A percentile compares a stretch with the other conserved stretches of the same genome.
Conservation (phyloP, 1,140 invertebrate genomes). For the Hormaphis cornu region DNA sequence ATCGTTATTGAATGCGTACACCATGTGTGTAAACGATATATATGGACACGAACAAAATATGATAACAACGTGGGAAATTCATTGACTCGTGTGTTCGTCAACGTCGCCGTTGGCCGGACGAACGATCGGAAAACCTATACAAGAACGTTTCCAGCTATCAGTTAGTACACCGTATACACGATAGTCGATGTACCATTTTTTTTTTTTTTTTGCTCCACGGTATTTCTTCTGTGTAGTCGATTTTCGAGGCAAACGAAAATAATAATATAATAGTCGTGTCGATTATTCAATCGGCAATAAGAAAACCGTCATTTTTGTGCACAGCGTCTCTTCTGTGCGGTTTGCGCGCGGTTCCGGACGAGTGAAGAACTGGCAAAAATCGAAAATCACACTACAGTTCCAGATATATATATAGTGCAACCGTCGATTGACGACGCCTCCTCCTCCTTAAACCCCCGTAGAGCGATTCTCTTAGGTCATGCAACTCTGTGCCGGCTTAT, state of each 20-base stretch:
- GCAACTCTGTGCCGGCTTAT: constrained; percentile 9
- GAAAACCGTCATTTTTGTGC: constrained; percentile 9
- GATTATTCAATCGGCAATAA: constrained; percentile 10
- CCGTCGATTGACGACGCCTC: background rate
- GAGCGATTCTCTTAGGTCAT: background rate
- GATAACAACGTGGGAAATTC: background rate
- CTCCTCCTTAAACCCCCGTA: background rate
- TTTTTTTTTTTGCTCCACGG: background rate
- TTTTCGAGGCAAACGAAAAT: background rate
- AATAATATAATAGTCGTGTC: background rate
- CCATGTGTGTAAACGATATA: background rate
- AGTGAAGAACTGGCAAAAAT: constrained; percentile 3
- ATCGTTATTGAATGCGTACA: background rate
- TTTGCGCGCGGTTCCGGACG: constrained; percentile 10
- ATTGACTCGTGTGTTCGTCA: background rate
- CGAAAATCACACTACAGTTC: constrained; percentile 8
- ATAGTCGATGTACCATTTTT: background rate
- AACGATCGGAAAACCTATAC: constrained; percentile 2
- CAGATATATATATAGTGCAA: too few relatives aligned
- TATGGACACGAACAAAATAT: too few relatives aligned
- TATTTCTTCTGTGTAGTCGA: background rate
- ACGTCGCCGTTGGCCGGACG: background rate
- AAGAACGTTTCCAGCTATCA: constrained; percentile 7
- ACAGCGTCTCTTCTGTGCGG: background rate
- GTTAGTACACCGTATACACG: background rate